Conservation (phyloP, 37 sponge, comb jelly and placozoan genomes). For the Halichondria panicea region DNA sequence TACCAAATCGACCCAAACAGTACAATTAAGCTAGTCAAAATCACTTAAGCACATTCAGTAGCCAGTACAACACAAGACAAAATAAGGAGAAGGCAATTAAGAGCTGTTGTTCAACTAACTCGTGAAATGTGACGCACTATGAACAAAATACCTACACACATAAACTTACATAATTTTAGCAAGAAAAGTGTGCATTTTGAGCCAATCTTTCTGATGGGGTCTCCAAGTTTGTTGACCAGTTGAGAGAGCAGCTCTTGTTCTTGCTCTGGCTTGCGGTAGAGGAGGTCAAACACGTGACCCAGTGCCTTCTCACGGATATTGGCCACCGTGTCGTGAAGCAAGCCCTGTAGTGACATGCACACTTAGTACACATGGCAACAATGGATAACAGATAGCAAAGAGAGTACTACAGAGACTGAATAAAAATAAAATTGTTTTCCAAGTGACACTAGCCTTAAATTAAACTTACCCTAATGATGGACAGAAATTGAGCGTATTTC, state of each 20-base stretch:
- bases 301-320: conserved; percentile 68
- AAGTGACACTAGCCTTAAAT: neutral
- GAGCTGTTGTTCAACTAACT: neutral
- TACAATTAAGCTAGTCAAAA: neutral
- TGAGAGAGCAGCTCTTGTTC: conserved; percentile 83
- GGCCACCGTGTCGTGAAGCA: conserved; percentile 65
- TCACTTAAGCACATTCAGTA: neutral
- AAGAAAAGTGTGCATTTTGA: conserved; percentile 84
- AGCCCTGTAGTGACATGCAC: conserved; percentile 49
- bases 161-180: conserved; percentile 72
- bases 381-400: neutral
- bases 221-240: conserved; percentile 96
- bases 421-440: neutral
- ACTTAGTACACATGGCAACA: too few species aligned
- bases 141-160: neutral
- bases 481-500: conserved; percentile 58
- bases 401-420: neutral
- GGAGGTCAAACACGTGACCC: conserved; percentile 84
- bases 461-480: conserved; percentile 39
- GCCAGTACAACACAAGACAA: neutral
- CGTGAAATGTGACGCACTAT: neutral
- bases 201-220: conserved; percentile 87
- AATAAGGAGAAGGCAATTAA: neutral
- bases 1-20: too few species aligned
- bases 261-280: conserved; percentile 84